phyloP scores from a whole-genome alignment of 1,140 invertebrate genomes.

The Solenopsis invicta region DNA sequence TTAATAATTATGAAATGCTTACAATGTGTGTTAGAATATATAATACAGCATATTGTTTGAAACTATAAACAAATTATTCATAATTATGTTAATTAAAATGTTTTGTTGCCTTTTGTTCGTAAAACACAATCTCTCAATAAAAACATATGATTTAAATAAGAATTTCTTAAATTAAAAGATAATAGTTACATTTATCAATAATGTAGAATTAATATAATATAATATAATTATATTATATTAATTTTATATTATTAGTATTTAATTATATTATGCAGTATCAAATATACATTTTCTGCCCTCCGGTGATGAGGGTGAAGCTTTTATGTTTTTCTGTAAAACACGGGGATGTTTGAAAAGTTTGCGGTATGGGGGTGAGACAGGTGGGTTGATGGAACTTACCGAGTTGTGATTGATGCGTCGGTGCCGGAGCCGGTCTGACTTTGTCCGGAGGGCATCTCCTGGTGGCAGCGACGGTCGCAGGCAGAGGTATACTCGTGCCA shows the following conservation, averaged over 20 bases:
- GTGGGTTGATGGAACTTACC: slow-evolving; percentile 76
- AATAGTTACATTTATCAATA: background rate
- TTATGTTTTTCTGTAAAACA: background rate
- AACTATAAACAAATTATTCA: background rate
- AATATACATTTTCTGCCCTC: background rate
- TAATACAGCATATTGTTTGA: background rate
- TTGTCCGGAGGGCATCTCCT: slow-evolving; percentile 92
- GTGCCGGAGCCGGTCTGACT: slow-evolving; percentile 90
- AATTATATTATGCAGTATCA: background rate
- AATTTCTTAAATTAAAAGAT: background rate
- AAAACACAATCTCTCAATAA: background rate
- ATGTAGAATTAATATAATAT: background rate
- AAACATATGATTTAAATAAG: background rate
- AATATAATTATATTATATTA: no score
- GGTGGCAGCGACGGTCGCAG: slow-evolving; percentile 91
- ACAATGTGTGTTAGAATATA: background rate
- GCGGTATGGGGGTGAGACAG: background rate
- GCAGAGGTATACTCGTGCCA: slow-evolving; percentile 91
- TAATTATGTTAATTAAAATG: slow-evolving; percentile 10
- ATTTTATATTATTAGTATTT: background rate
- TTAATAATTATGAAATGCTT: background rate
- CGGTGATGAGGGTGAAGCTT: background rate
- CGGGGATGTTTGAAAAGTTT: slow-evolving; percentile 10
- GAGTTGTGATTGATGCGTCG: slow-evolving; percentile 88
- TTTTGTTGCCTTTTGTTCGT: background rate